A percentile compares a stretch with the other conserved stretches of the same genome.
Evolutionary conservation across 2,797 vertebrate species (phyloP).

Genomic region (Hydrophis major): DNA sequence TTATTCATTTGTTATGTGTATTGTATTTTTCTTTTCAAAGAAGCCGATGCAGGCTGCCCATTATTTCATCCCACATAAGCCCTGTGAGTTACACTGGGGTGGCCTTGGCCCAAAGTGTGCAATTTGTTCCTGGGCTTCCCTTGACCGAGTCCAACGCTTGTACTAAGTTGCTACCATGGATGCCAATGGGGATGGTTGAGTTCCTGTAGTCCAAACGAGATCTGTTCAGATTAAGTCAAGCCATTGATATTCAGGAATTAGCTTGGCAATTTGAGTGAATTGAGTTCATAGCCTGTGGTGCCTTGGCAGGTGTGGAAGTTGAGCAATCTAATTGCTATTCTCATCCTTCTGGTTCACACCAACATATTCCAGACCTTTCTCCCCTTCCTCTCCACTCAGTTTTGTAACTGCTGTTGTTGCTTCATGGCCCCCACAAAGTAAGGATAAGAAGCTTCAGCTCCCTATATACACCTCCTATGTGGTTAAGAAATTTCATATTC

Average conservation of each 20-base stretch:
- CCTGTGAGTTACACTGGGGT: background rate
- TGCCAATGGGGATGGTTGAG: background rate
- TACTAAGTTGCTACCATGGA: background rate
- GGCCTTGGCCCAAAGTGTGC: background rate
- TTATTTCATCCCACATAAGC: background rate
- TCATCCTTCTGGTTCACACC: background rate
- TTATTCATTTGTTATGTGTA: background rate
- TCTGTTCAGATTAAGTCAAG: background rate
- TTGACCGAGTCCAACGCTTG: background rate
- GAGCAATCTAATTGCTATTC: background rate
- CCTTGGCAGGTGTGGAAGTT: background rate
- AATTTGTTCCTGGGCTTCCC: background rate
- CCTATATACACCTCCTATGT: background rate
- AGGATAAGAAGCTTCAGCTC: too few species aligned
- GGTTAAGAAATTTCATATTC: background rate
- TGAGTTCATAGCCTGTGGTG: background rate
- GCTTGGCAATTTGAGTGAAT: background rate
- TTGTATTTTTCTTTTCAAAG: background rate
- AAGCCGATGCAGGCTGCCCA: background rate
- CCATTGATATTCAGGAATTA: background rate
- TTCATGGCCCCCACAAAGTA: background rate
- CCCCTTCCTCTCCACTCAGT: background rate
- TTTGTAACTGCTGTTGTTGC: background rate
- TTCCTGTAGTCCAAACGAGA: background rate
- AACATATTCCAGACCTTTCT: background rate